These are phyloP conservation scores for Neoarius graeffei DNA, from an alignment of 2,113 vertebrate species.

Conservation along the genomic window DNA sequence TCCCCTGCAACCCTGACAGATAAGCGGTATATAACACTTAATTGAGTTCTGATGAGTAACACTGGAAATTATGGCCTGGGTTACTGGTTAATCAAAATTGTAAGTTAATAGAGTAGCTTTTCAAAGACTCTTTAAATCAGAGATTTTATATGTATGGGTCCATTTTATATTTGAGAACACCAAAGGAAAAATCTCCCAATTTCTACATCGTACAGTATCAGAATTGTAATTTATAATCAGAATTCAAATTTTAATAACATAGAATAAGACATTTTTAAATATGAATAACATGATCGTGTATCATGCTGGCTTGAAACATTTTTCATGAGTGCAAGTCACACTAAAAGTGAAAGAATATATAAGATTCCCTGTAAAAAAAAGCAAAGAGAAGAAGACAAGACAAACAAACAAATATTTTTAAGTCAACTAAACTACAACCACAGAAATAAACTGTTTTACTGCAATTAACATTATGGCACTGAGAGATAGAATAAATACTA, in stretches of 20 bases:
- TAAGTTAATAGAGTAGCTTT: background rate
- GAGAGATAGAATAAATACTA: background rate
- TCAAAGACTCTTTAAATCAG: background rate
- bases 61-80: too few species aligned
- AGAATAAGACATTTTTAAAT: background rate
- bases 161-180: background rate
- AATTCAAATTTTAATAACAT: background rate
- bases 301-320: background rate
- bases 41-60: slow-evolving; percentile 22
- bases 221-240: background rate
- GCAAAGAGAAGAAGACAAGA: background rate
- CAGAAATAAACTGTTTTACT: slow-evolving; percentile 22
- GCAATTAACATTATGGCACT: background rate
- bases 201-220: background rate
- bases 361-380: background rate
- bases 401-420: slow-evolving; percentile 16
- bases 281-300: background rate
- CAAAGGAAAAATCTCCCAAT: background rate
- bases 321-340: background rate
- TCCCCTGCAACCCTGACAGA: too few species aligned
- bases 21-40: background rate
- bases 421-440: background rate
- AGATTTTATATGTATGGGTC: background rate
- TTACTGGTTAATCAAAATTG: too few species aligned
- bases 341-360: slow-evolving; percentile 5